Percentiles rank a stretch among this genome's conserved stretches.
phyloP scores from a whole-genome alignment of 2,797 vertebrate genomes.

The Tangara arthus region DNA sequence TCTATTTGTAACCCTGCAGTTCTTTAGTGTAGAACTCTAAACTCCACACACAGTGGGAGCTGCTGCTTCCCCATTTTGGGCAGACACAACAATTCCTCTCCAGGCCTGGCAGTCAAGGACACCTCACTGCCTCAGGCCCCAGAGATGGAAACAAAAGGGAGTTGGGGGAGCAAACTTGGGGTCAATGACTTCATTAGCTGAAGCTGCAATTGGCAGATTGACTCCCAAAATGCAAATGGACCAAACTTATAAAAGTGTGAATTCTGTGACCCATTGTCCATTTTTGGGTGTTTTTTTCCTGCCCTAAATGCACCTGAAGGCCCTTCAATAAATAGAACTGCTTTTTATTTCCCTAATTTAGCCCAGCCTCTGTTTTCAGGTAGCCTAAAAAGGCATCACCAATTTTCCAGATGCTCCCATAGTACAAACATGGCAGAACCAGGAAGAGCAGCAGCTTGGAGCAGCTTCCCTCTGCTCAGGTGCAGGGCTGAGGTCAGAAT shows the following conservation, averaged over 20 bases:
- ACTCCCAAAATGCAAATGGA: background rate
- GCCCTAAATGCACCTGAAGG: background rate
- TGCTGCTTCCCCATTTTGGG: background rate
- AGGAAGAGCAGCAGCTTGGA: background rate
- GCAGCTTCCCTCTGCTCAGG: background rate
- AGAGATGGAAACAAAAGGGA: background rate
- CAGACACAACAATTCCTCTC: background rate
- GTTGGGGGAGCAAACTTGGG: background rate
- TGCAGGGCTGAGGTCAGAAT: background rate
- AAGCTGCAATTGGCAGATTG: background rate
- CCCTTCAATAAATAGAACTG: background rate
- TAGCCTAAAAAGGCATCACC: rapidly evolving
- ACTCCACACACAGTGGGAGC: background rate
- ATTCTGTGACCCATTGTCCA: background rate
- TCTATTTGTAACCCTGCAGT: background rate
- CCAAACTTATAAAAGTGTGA: background rate
- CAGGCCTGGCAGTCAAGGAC: background rate
- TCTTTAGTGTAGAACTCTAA: background rate
- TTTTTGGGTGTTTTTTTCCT: background rate
- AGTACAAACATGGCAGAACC: background rate
- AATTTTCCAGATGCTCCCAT: background rate
- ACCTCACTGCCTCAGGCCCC: background rate
- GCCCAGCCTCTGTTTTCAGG: background rate
- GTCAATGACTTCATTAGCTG: background rate
- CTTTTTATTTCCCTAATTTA: background rate